Base-by-base conservation (phyloP, 2,888 invertebrate genomes). In the Tenthredo notha region DNA sequence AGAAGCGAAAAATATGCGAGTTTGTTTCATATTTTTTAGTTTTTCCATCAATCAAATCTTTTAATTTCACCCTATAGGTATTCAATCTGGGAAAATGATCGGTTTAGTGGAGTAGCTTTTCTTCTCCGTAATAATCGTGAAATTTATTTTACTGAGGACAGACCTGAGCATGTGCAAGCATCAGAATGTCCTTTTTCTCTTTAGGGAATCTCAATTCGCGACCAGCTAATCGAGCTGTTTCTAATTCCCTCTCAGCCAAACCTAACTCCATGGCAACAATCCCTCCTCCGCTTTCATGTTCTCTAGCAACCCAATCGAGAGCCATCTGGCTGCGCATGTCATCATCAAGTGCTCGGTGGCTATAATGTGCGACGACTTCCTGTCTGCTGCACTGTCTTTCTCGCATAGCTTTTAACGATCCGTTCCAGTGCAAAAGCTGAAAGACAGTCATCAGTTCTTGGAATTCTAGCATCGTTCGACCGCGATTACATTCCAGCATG, bases 371-470 rank as follows among this genome's bases (percentile, higher is more conserved):
- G 29, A 98, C 97, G 65, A 97, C 97, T 93, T 98, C 98, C 93
- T 98, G 98, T 89, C 98, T 95, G 86, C 98, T 98, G 94, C 98
- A 98, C 93, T 98, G 98, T 72, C 98, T 95, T 93, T 98, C 98
- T 75, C 98, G 95, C 98, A 98, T 98, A 72, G 98, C 98, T 90
- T 98, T 97, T 90, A 98, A 94, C 88, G 98, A 98, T n/a, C 98
- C 98, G 93, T 98, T 98, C 98, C 98, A 98, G 94, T 98, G 98
- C 84, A 98, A 95, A 88, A 98, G 95, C 94, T 98, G 98, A 94
- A 98, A 98, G 77, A 98, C 98, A n/a, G 98, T 98, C 98, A 98
- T 98, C 91, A 98, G 94, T 93, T 98, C 98, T 94, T 98, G 98
- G 94, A 98, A 98, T 94, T 98, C 98, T 88, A 98, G 95, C 98